A percentile compares a stretch with the other conserved stretches of the same genome.
phyloP scores from a whole-genome alignment of 1,140 invertebrate species.

The Nomia melanderi region DNA sequence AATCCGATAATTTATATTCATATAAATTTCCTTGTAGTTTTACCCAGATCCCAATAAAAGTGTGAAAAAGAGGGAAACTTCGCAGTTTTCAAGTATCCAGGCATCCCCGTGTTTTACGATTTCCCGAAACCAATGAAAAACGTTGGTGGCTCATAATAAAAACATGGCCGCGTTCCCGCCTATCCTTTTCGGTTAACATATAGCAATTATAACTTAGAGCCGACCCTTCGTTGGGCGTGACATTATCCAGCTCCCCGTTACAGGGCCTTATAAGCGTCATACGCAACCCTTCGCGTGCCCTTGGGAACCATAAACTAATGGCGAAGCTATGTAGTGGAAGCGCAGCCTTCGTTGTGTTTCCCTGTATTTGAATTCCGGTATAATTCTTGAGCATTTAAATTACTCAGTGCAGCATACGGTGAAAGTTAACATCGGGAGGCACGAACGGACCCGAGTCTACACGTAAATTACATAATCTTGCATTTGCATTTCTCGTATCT shows the following conservation, averaged over 20 bases:
- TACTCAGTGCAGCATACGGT: not conserved
- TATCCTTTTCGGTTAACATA: constrained; percentile 63
- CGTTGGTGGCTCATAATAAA: not conserved
- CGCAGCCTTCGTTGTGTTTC: constrained; percentile 60
- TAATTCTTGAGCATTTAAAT: constrained; percentile 12
- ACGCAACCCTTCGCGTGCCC: constrained; percentile 66
- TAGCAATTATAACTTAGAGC: constrained; percentile 78
- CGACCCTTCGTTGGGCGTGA: constrained; percentile 35
- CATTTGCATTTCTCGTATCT: not conserved
- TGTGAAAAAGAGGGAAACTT: no score
- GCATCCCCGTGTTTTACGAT: no score
- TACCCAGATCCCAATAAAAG: no score
- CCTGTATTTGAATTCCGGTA: constrained; percentile 47
- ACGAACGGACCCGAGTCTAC: not conserved
- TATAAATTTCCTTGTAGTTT: no score
- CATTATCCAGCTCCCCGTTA: constrained; percentile 46
- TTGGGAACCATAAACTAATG: constrained; percentile 77
- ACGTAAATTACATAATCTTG: constrained; percentile 5
- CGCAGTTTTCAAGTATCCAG: no score
- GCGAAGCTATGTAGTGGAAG: constrained; percentile 64
- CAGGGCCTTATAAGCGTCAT: constrained; percentile 62
- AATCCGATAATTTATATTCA: no score
- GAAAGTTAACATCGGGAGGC: not conserved
- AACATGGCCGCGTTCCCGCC: constrained; percentile 14
- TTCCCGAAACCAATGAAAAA: not conserved